Conservation (phyloP, 2,797 vertebrate species). For the Lepus townsendii region DNA sequence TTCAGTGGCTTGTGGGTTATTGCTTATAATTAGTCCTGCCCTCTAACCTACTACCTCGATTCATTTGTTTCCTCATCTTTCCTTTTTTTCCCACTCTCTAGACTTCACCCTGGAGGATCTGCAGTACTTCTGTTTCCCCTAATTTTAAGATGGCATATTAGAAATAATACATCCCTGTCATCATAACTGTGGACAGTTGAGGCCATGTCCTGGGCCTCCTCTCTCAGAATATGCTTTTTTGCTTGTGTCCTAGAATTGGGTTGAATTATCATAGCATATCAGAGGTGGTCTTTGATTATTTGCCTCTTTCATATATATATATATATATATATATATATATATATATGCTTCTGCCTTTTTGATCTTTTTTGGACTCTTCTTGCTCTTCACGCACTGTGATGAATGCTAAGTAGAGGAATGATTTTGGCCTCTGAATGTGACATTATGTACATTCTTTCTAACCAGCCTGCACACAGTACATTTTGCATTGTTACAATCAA, state of each 20-base stretch:
- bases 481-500: not conserved
- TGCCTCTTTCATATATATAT: not conserved
- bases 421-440: not conserved
- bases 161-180: not conserved
- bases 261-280: not conserved
- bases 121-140: not conserved
- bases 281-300: not conserved
- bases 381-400: not conserved
- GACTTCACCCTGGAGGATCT: not conserved
- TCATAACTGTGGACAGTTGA: not conserved
- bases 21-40: not conserved
- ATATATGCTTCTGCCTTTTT: not conserved
- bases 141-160: not conserved
- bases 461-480: not conserved
- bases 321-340: too few species aligned
- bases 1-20: not conserved
- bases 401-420: not conserved
- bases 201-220: not conserved
- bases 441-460: not conserved
- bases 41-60: not conserved
- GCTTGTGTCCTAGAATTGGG: not conserved
- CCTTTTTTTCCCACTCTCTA: not conserved
- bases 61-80: not conserved
- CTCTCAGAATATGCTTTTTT: not conserved
- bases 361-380: not conserved